Conservation (phyloP, 2,888 invertebrate genomes). For the Caenorhabditis japonica region DNA sequence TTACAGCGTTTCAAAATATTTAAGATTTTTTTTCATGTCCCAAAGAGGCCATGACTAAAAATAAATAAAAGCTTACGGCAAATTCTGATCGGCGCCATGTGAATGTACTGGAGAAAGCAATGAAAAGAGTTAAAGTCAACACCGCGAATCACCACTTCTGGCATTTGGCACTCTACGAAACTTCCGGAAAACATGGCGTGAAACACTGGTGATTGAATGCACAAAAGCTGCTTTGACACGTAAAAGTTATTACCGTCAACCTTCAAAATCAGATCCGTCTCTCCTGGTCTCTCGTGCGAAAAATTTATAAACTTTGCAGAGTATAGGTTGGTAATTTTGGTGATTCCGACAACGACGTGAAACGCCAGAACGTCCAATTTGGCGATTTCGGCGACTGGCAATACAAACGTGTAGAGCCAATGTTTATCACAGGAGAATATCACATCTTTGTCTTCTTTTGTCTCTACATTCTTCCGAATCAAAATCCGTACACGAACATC, state of each 20-base stretch:
- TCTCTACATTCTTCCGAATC: conserved; percentile 10
- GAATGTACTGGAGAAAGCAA: conserved; percentile 24
- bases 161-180: conserved; percentile 6
- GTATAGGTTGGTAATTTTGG: conserved; percentile 4
- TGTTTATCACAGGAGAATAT: conserved; percentile 1
- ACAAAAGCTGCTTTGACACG: conserved; percentile 29
- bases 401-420: conserved; percentile 19
- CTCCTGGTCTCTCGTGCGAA: neutral
- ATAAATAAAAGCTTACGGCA: conserved; percentile 8
- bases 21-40: neutral
- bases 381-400: conserved; percentile 3
- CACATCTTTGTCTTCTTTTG: neutral
- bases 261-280: conserved; percentile 12
- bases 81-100: conserved; percentile 22
- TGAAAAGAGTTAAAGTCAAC: conserved; percentile 22
- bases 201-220: conserved; percentile 20
- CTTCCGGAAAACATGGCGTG: conserved; percentile 17
- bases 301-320: conserved; percentile 31
- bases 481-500: conserved; percentile 10
- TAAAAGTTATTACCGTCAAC: conserved; percentile 16
- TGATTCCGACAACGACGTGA: conserved; percentile 17
- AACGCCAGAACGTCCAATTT: conserved; percentile 5
- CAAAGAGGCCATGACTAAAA: too few relatives aligned
- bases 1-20: too few relatives aligned
- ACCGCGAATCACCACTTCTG: conserved; percentile 4